A percentile compares a stretch with the other conserved stretches of the same genome.
Evolutionary conservation across 2,888 invertebrate genomes (phyloP).

Genomic region (Lymantria monacha): DNA sequence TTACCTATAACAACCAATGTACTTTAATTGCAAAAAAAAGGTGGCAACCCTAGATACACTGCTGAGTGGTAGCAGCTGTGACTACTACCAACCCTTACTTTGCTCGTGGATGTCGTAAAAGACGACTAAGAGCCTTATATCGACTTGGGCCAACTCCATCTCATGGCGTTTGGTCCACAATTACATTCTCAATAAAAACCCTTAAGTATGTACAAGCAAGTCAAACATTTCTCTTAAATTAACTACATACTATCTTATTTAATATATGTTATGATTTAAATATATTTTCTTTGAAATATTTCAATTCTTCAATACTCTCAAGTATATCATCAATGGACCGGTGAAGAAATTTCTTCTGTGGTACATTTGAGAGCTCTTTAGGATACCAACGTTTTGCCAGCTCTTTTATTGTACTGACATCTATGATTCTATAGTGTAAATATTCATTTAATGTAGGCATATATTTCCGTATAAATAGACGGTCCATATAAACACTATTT

Average conservation of each 20-base stretch:
- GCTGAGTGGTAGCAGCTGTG: no score
- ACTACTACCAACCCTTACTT: no score
- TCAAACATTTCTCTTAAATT: no score
- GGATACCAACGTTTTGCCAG: slow-evolving; percentile 90
- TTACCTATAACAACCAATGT: no score
- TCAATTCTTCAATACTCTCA: slow-evolving; percentile 92
- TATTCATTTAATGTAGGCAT: slow-evolving; percentile 91
- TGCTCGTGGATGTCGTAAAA: no score
- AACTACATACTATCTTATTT: neutral
- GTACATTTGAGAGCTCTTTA: slow-evolving; percentile 77
- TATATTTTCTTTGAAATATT: slow-evolving; percentile 87
- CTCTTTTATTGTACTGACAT: slow-evolving; percentile 95
- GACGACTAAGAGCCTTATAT: no score
- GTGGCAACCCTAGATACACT: no score
- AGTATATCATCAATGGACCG: slow-evolving; percentile 91
- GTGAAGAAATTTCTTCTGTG: slow-evolving; percentile 85
- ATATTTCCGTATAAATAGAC: slow-evolving; percentile 89
- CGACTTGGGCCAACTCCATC: no score
- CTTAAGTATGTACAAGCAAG: no score
- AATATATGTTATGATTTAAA: slow-evolving; percentile 66
- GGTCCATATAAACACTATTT: slow-evolving; percentile 93
- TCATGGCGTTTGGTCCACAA: no score
- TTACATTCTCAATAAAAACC: no score
- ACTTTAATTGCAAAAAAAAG: no score
- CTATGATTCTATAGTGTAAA: slow-evolving; percentile 95